Base-by-base conservation (phyloP, 2,797 vertebrate genomes). In the Botia kubotai region DNA sequence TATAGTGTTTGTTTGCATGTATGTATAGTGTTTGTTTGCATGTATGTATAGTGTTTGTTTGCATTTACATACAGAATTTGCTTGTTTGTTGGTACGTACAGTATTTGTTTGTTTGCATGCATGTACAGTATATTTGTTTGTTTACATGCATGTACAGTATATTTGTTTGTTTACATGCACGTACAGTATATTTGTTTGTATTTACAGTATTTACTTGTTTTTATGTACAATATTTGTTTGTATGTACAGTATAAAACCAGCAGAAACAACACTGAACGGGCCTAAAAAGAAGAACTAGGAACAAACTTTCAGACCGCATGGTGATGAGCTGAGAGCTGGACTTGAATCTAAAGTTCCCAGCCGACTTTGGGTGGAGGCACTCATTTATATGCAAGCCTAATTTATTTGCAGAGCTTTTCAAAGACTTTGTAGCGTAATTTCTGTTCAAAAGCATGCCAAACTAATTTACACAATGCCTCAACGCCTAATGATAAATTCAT, bases 401-500 rank as follows among this genome's bases (percentile, higher is more conserved):
- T 71, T 63, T 50, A 29, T 77, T 77, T 48, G 23, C 60, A 62
- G 50, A 36, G 43, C 48, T 3, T 66, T 75, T 68, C 55, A 70
- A 50, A 79, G 67, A n/a, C 46, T 63, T 71, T 70, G 26, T 13
- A 62, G 58, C 19, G 13, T 46, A 79, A 62, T 71, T 79, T 79
- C 8, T 60, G 19, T 71, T 57, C 43, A 63, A 50, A 79, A 71
- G 67, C 76, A 79, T 71, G 57, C 26, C 57, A 78, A 62, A 52
- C 23, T 62, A 62, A 78, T 78, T 71, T 68, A 71, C 77, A 78
- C 76, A 70, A 62, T 33, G 66, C 36, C 55, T 78, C 12, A 52
- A 60, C 33, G 77, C 68, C 67, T 70, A 10, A 79, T 70, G 55
- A 71, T 71, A 58, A 79, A 79, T 71, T 79, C 55, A 71, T 71